phyloP scores from a whole-genome alignment of 2,113 vertebrate species.

The Grus americana region DNA sequence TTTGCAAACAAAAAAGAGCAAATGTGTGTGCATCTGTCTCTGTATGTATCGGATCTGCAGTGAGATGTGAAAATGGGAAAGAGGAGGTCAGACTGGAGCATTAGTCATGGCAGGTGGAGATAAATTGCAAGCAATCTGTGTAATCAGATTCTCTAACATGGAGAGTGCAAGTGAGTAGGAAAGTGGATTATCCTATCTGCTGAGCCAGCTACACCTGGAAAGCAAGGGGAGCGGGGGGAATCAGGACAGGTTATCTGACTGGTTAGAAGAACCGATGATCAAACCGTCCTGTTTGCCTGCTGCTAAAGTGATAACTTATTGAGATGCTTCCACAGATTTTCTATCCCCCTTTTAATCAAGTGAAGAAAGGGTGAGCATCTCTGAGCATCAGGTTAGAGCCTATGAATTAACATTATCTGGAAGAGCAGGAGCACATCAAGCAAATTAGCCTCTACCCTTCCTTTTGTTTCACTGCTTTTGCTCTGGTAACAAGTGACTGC shows the following conservation, averaged over 20 bases:
- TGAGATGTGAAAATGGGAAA: conserved; percentile 6
- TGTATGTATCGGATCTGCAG: not conserved
- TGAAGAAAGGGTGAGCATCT: not conserved
- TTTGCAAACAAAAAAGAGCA: not conserved
- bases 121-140: conserved; percentile 24
- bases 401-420: not conserved
- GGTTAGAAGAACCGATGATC: not conserved
- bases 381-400: not conserved
- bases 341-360: not conserved
- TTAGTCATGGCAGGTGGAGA: conserved; percentile 45
- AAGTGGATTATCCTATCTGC: conserved; percentile 31
- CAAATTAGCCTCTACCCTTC: not conserved
- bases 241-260: not conserved
- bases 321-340: not conserved
- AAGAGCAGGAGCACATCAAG: not conserved
- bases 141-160: conserved; percentile 51
- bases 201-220: conserved; percentile 6
- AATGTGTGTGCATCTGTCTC: not conserved
- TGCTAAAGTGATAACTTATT: not conserved
- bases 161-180: not conserved
- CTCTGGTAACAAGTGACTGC: not conserved
- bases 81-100: not conserved
- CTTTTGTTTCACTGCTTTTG: conserved; percentile 13
- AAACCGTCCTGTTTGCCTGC: not conserved
- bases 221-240: not conserved